phyloP scores from a whole-genome alignment of 1,140 invertebrate genomes.

The Argopecten irradians region DNA sequence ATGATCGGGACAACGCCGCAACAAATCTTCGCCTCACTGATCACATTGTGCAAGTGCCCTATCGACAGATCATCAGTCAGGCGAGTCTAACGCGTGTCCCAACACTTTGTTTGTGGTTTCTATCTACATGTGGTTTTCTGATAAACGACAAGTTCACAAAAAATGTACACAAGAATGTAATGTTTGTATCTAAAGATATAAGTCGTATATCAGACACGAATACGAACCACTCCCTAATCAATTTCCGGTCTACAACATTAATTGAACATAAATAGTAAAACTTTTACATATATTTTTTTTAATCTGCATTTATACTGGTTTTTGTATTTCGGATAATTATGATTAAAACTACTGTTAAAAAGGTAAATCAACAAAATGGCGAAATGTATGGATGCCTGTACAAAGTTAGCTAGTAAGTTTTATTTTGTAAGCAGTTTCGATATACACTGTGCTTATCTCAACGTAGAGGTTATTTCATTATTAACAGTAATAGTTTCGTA shows the following conservation, averaged over 20 bases:
- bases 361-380: no score
- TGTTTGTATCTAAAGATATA: background rate
- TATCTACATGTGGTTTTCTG: background rate
- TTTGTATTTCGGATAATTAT: no score
- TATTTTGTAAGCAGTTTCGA: no score
- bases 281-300: no score
- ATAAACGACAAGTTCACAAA: slow-evolving; percentile 1
- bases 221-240: background rate
- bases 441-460: no score
- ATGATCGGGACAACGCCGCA: background rate
- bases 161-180: background rate
- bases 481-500: no score
- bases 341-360: no score
- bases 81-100: background rate
- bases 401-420: no score
- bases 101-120: background rate
- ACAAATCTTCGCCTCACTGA: background rate
- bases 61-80: background rate
- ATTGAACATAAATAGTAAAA: no score
- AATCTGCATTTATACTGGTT: no score
- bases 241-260: background rate
- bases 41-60: background rate
- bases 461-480: no score
- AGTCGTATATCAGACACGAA: background rate
- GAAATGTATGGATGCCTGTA: no score